Base-by-base conservation (phyloP, 2,113 vertebrate genomes). In the Crypturellus undulatus region DNA sequence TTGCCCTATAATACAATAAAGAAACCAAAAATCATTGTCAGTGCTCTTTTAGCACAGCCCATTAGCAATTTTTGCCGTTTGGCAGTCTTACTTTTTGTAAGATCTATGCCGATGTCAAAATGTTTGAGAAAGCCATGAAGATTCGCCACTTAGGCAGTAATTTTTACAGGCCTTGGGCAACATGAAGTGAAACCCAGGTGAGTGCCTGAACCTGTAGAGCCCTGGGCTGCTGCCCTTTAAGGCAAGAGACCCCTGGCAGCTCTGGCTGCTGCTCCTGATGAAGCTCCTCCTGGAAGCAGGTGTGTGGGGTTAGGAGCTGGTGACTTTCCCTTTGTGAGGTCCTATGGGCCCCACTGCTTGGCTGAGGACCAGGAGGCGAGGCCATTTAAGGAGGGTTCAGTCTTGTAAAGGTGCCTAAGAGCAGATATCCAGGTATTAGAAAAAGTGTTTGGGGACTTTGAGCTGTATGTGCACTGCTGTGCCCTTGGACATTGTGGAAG, bases 161-260 rank as follows among this genome's bases (percentile, higher is more conserved):
- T 62, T 90, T 86, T 72, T 59, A 52, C 71, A 34, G 12, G 21
- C 49, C 49, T 71, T 83, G 38, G 47, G 52, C 84, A 60, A 81
- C 0, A 1, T 30, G 5, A 73, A 32, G 82, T 73, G 24, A 81
- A 77, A 43, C 17, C 38, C 73, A 65, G 58, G 58, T 60, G 56
- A 25, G 22, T 0, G 0, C 1, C 10, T 0, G 0, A 38, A 5
- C 1, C 2, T 59, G 2, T 9, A 3, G 6, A 2, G 34, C 11
- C 22, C 2, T 43, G 16, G 68, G 12, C 25, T 73, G 14, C 3
- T 89, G 30, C 0, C 1, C 28, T 18, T 4, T 3, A 24, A 21
- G 26, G 8, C 0, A 14, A 6, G n/a, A 21, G 64, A 0, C 0
- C 45, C 1, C 1, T 52, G 47, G 6, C 25, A 1, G 7, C 1